Conservation (phyloP, 2,888 invertebrate genomes). For the Nemapogon koenigi region DNA sequence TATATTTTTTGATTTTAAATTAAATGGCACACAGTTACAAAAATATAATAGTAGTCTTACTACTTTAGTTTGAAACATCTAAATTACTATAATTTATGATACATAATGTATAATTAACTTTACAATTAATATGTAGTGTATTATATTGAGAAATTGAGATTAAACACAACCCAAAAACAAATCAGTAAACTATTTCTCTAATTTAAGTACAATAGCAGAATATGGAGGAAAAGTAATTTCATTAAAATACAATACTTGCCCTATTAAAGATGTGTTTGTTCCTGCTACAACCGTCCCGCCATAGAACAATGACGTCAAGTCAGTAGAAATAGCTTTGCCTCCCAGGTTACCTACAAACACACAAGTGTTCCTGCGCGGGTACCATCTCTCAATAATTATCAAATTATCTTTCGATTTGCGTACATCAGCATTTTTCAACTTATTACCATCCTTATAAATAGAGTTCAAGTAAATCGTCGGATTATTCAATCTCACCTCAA, state of each 20-base stretch:
- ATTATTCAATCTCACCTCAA: slow-evolving; percentile 64
- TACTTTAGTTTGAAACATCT: too few relatives aligned
- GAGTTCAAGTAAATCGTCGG: slow-evolving; percentile 78
- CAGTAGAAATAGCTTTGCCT: slow-evolving; percentile 63
- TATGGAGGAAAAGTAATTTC: slow-evolving; percentile 46
- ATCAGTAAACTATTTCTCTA: slow-evolving; percentile 35
- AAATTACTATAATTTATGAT: too few relatives aligned
- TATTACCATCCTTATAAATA: slow-evolving; percentile 69
- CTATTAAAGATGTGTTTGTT: slow-evolving; percentile 40
- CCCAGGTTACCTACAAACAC: slow-evolving; percentile 80
- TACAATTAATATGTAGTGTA: too few relatives aligned
- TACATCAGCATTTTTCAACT: slow-evolving; percentile 71
- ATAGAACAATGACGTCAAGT: slow-evolving; percentile 78
- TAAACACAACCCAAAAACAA: too few relatives aligned
- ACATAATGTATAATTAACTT: too few relatives aligned
- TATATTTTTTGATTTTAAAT: too few relatives aligned
- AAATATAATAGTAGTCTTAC: too few relatives aligned
- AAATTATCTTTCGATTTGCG: slow-evolving; percentile 70
- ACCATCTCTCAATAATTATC: slow-evolving; percentile 77
- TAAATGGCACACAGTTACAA: too few relatives aligned
- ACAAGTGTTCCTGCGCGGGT: slow-evolving; percentile 78
- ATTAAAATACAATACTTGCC: slow-evolving; percentile 46
- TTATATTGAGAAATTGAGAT: too few relatives aligned
- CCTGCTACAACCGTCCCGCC: slow-evolving; percentile 66
- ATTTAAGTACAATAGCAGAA: slow-evolving; percentile 47